These are phyloP conservation scores for Esox lucius DNA, from an alignment of 2,797 vertebrate species.

Conservation along the genomic window DNA sequence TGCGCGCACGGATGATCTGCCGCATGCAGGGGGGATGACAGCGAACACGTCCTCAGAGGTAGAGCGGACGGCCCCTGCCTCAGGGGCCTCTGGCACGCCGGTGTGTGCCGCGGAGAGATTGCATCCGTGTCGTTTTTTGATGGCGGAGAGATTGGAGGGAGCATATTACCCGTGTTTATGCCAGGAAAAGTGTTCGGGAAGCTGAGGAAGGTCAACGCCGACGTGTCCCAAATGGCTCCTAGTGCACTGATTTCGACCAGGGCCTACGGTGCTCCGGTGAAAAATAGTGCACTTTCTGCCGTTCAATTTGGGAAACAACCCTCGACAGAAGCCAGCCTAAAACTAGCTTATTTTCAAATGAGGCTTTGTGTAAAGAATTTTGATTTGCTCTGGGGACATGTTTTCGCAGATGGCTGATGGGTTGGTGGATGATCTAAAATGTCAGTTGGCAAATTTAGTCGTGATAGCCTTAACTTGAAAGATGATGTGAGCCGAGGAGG, in stretches of 20 bases:
- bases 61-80: neutral
- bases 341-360: too few relatives aligned
- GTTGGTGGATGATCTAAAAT: conserved; percentile 50
- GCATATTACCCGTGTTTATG: conserved; percentile 44
- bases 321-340: too few relatives aligned
- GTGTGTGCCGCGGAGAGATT: conserved; percentile 29
- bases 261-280: too few relatives aligned
- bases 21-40: conserved; percentile 43
- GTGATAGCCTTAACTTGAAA: conserved; percentile 53
- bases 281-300: neutral
- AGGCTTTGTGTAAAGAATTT: too few relatives aligned
- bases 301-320: conserved; percentile 45
- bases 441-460: conserved; percentile 54
- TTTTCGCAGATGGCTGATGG: neutral
- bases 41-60: conserved; percentile 35
- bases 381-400: conserved; percentile 51
- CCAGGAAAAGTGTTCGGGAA: conserved; percentile 48
- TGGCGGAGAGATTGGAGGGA: conserved; percentile 42
- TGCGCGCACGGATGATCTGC: conserved; percentile 48
- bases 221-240: conserved; percentile 62
- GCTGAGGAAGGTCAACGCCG: conserved; percentile 58
- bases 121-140: conserved; percentile 39
- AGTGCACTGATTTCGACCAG: neutral
- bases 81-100: neutral
- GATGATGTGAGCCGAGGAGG: conserved; percentile 49